Evolutionary conservation across 2,888 invertebrate species (phyloP).

Genomic region (Apotomis betuletana): DNA sequence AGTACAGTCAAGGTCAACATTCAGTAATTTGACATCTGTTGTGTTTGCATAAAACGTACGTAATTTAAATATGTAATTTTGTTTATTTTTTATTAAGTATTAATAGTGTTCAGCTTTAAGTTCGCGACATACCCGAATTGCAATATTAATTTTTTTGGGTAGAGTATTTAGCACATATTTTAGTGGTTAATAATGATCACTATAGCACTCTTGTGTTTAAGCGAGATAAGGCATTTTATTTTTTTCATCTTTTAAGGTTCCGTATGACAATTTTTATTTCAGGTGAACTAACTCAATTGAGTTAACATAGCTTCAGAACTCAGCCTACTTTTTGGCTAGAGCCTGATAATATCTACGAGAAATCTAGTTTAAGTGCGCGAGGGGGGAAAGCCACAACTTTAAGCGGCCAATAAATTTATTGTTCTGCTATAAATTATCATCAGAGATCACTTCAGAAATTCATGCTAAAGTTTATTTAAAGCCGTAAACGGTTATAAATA

Average conservation of each 20-base stretch:
- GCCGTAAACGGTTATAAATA: too few relatives aligned
- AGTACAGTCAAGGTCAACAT: conserved; percentile 70
- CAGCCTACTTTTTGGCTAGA: background rate
- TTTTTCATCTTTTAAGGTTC: too few relatives aligned
- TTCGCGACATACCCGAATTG: background rate
- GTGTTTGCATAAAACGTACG: conserved; percentile 70
- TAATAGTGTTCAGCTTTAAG: background rate
- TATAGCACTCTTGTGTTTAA: too few relatives aligned
- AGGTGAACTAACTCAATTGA: background rate
- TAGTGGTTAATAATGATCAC: background rate
- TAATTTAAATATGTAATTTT: conserved; percentile 54
- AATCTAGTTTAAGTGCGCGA: background rate
- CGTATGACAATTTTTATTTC: background rate
- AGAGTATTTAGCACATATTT: background rate
- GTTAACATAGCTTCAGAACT: background rate
- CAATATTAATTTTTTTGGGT: background rate
- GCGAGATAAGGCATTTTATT: too few relatives aligned
- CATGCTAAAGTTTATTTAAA: too few relatives aligned
- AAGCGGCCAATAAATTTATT: background rate
- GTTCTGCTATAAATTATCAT: background rate
- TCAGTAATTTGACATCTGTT: conserved; percentile 76
- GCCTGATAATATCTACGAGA: background rate
- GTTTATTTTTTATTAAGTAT: background rate
- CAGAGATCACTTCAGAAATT: background rate
- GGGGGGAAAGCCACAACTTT: background rate